Conservation (phyloP, 2,888 invertebrate genomes). For the Pinctada fucata region DNA sequence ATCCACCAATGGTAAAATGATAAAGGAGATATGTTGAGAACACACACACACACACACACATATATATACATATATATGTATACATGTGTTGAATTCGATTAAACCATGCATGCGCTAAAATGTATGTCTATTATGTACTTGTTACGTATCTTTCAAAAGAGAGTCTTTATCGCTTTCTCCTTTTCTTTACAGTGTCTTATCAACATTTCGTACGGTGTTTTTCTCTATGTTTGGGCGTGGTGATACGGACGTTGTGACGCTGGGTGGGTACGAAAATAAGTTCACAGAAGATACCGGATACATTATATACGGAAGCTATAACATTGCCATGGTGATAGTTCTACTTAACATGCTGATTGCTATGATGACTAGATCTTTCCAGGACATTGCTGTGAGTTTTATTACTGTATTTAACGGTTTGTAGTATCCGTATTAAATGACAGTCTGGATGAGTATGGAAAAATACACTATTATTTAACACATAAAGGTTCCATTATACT, state of each 20-base stretch:
- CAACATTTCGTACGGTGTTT: conserved; percentile 74
- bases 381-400: conserved; percentile 79
- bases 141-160: no score
- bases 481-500: neutral
- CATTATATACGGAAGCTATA: conserved; percentile 78
- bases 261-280: conserved; percentile 73
- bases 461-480: neutral
- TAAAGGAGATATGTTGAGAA: no score
- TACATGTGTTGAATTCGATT: no score
- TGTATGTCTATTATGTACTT: no score
- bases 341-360: conserved; percentile 85
- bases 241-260: conserved; percentile 73
- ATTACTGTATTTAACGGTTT: no score
- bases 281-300: conserved; percentile 78
- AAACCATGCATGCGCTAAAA: no score
- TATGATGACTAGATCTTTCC: conserved; percentile 85
- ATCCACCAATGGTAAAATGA: no score
- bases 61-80: no score
- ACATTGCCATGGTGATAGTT: conserved; percentile 78
- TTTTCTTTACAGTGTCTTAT: conserved; percentile 54
- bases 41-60: no score
- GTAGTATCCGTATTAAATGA: no score
- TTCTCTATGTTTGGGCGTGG: conserved; percentile 76
- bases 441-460: neutral
- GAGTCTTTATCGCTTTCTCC: no score